phyloP scores from a whole-genome alignment of 2,113 vertebrate species.

The Leucopsar rothschildi region DNA sequence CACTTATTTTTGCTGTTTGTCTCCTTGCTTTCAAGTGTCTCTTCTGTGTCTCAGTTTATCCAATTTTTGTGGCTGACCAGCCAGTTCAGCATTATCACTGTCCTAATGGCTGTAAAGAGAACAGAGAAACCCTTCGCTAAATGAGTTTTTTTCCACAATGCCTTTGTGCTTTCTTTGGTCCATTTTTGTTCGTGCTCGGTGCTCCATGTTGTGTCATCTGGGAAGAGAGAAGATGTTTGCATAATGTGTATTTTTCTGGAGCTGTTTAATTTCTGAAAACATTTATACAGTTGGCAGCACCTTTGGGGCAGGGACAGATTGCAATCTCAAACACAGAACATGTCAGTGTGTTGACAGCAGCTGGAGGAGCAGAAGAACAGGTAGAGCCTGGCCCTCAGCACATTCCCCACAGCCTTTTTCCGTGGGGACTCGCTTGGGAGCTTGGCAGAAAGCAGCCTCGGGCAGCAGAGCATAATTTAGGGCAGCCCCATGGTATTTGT shows the following conservation, averaged over 20 bases:
- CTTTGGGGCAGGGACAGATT: slow-evolving; percentile 21
- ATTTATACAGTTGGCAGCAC: not conserved
- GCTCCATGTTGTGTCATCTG: slow-evolving; percentile 1
- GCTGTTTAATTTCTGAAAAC: slow-evolving; percentile 27
- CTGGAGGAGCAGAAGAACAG: not conserved
- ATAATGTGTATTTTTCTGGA: slow-evolving; percentile 17
- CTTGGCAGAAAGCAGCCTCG: not conserved
- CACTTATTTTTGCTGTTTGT: slow-evolving; percentile 36
- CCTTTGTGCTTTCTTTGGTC: not conserved
- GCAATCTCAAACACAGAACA: not conserved
- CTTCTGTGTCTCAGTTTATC: slow-evolving; percentile 34
- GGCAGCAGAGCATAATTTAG: not conserved
- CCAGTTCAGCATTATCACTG: slow-evolving; percentile 3
- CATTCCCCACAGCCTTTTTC: not conserved
- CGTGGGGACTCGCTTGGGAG: not conserved
- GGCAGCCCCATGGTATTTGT: not conserved
- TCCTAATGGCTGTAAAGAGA: slow-evolving; percentile 10
- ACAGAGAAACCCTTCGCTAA: not conserved
- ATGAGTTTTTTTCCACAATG: not conserved
- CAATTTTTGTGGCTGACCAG: slow-evolving; percentile 13
- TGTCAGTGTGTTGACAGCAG: not conserved
- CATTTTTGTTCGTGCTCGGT: not conserved
- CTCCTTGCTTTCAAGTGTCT: slow-evolving; percentile 32
- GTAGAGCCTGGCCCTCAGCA: not conserved
- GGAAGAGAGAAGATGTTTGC: slow-evolving; percentile 20